Conservation (phyloP, 1,140 invertebrate genomes). For the Drosophila miranda region DNA sequence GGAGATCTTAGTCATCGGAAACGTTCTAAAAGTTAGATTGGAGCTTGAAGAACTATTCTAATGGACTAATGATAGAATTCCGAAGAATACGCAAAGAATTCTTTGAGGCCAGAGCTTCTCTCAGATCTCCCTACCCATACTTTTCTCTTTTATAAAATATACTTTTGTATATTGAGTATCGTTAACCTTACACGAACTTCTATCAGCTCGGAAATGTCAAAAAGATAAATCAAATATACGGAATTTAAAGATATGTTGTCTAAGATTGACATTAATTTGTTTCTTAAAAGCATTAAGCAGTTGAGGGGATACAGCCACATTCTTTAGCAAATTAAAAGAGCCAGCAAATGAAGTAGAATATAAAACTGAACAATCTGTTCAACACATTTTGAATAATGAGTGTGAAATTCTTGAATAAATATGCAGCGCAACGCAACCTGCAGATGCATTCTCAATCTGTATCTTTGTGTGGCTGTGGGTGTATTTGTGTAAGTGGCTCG, state of each 20-base stretch:
- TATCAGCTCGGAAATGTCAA: too few relatives aligned
- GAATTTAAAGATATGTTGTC: too few relatives aligned
- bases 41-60: not conserved
- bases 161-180: too few relatives aligned
- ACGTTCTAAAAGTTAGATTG: conserved; percentile 14
- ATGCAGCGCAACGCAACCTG: conserved; percentile 48
- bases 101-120: too few relatives aligned
- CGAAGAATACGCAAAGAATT: too few relatives aligned
- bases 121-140: too few relatives aligned
- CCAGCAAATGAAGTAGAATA: conserved; percentile 35
- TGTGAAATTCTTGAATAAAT: conserved; percentile 79
- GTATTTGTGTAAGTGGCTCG: conserved; percentile 45
- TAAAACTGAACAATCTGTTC: conserved; percentile 49
- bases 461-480: conserved; percentile 6
- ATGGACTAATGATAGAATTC: too few relatives aligned
- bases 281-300: too few relatives aligned
- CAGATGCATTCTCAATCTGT: conserved; percentile 32
- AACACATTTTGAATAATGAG: conserved; percentile 72
- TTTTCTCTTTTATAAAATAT: too few relatives aligned
- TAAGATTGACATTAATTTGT: too few relatives aligned
- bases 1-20: conserved; percentile 14
- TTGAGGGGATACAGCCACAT: not conserved
- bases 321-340: conserved; percentile 35
- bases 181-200: too few relatives aligned
- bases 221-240: too few relatives aligned